Conservation (phyloP, 2,113 vertebrate genomes). For the Rallus limicola region DNA sequence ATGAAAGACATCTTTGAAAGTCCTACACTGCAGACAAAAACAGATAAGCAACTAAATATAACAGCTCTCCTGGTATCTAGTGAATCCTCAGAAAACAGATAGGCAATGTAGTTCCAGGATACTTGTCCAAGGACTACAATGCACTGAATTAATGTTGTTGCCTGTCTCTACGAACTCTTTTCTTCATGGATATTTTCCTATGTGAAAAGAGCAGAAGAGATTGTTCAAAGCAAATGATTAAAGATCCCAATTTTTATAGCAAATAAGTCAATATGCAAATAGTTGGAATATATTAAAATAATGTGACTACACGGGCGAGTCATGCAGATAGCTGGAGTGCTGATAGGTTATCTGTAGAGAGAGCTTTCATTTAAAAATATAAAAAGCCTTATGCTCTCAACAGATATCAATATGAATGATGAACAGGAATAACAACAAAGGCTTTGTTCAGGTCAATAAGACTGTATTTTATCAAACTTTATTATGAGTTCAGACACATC, state of each 20-base stretch:
- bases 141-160: background rate
- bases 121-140: background rate
- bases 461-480: slow-evolving; percentile 35
- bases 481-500: background rate
- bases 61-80: background rate
- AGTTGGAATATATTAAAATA: background rate
- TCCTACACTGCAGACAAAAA: slow-evolving; percentile 28
- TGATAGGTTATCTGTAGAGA: slow-evolving; percentile 26
- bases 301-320: background rate
- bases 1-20: slow-evolving; percentile 22
- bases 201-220: background rate
- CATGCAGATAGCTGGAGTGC: background rate
- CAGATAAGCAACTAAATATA: slow-evolving; percentile 50
- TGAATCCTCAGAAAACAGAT: slow-evolving; percentile 28
- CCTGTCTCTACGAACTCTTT: background rate
- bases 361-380: slow-evolving; percentile 6
- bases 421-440: slow-evolving; percentile 6
- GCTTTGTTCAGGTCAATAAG: slow-evolving; percentile 14
- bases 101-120: background rate
- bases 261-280: slow-evolving; percentile 42
- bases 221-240: background rate
- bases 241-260: background rate
- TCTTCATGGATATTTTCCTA: background rate
- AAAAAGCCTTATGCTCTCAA: background rate
- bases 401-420: slow-evolving; percentile 8